A percentile compares a stretch with the other conserved stretches of the same genome.
Conservation (phyloP, 2,888 invertebrate species). For the Exephanes ischioxanthus region DNA sequence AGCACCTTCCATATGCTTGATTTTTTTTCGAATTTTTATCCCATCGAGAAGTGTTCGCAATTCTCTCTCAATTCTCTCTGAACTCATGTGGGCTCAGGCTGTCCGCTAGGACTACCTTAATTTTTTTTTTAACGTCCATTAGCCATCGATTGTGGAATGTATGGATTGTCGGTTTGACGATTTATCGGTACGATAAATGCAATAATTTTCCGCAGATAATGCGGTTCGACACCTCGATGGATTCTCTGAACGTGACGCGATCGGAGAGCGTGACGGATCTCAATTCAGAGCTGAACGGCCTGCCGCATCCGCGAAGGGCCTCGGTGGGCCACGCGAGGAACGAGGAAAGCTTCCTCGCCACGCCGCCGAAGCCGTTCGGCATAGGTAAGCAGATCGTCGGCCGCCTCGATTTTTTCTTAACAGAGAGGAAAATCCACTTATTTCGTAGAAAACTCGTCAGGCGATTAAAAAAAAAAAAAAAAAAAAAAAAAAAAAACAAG, state of each 20-base stretch:
- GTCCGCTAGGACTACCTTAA: too few relatives aligned
- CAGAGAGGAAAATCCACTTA: too few relatives aligned
- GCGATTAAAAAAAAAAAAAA: too few relatives aligned
- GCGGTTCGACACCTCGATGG: slow-evolving; percentile 93
- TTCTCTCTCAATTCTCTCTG: too few relatives aligned
- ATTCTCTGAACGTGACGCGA: slow-evolving; percentile 91
- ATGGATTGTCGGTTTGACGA: not conserved
- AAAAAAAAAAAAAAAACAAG: too few relatives aligned
- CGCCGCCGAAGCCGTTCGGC: slow-evolving; percentile 92
- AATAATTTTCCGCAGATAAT: slow-evolving; percentile 87
- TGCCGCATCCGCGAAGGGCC: slow-evolving; percentile 79
- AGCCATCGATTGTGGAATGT: not conserved
- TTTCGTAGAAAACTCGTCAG: too few relatives aligned
- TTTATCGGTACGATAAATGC: not conserved
- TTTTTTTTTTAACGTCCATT: slow-evolving; percentile 18
- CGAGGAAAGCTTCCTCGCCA: slow-evolving; percentile 84
- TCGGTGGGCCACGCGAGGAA: slow-evolving; percentile 80
- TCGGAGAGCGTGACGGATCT: slow-evolving; percentile 95
- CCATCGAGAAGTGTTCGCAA: too few relatives aligned
- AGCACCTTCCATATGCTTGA: too few relatives aligned
- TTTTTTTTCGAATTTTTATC: too few relatives aligned
- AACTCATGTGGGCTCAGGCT: too few relatives aligned
- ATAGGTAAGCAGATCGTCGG: slow-evolving; percentile 89
- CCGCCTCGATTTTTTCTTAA: slow-evolving; percentile 79
- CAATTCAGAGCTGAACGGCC: slow-evolving; percentile 88